Evolutionary conservation across 2,113 vertebrate species (phyloP).

Genomic region (Mirounga angustirostris): DNA sequence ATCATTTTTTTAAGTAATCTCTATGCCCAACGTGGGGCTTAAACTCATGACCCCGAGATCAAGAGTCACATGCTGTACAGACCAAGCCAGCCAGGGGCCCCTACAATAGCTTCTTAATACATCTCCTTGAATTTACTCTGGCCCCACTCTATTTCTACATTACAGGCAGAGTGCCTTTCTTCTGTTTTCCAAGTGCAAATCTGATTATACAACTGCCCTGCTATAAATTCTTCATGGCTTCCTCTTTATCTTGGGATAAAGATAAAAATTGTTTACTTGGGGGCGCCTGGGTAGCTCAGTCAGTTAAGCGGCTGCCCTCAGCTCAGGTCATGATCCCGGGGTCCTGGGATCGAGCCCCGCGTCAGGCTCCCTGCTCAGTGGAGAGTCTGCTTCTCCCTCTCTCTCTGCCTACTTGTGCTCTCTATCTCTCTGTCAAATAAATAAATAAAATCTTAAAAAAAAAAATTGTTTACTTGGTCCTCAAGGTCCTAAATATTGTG

Average conservation of each 20-base stretch:
- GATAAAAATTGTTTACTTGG: not conserved
- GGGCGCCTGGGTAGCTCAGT: no score
- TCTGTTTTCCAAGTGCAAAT: conserved; percentile 13
- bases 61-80: not conserved
- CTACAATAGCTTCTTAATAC: not conserved
- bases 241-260: not conserved
- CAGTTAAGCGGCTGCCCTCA: no score
- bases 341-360: no score
- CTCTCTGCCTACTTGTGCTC: no score
- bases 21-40: not conserved
- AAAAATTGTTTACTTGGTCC: not conserved
- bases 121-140: not conserved
- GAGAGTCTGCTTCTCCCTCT: no score
- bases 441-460: no score
- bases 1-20: not conserved
- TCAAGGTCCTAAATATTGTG: not conserved
- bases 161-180: not conserved
- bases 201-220: not conserved
- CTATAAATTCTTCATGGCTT: not conserved
- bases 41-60: not conserved
- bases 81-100: not conserved
- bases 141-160: not conserved
- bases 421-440: no score
- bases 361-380: no score
- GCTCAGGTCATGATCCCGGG: no score